These are phyloP conservation scores for Schlechtendalia chinensis DNA, from an alignment of 1,140 invertebrate genomes.

Conservation along the genomic window DNA sequence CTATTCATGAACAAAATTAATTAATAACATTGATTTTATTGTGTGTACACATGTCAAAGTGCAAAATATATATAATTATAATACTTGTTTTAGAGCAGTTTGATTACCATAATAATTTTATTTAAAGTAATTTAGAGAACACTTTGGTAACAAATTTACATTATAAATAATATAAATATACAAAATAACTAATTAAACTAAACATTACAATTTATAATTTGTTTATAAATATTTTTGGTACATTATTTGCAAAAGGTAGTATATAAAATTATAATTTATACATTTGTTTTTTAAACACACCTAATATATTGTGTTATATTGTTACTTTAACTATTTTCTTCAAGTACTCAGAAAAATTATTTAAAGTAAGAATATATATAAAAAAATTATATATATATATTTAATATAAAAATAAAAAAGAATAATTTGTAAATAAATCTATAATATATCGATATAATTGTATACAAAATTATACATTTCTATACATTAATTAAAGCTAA, in stretches of 20 bases:
- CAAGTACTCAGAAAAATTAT: background rate
- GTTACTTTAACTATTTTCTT: background rate
- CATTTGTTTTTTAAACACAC: background rate
- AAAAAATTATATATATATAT: background rate
- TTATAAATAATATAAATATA: too few species aligned
- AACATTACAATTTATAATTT: too few species aligned
- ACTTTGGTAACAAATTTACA: too few species aligned
- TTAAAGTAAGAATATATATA: background rate
- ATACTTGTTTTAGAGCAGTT: too few species aligned
- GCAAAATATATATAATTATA: too few species aligned
- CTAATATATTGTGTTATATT: background rate
- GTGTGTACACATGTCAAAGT: too few species aligned
- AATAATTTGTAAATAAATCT: background rate
- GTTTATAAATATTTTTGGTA: too few species aligned
- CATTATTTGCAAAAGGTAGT: background rate
- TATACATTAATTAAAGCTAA: constrained; percentile 14
- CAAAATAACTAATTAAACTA: too few species aligned
- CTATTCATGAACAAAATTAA: too few species aligned
- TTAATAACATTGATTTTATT: too few species aligned
- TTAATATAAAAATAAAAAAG: constrained; percentile 19
- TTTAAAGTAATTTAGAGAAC: too few species aligned
- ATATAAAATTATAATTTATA: background rate
- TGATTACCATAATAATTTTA: too few species aligned
- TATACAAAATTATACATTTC: constrained; percentile 38
- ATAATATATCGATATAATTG: constrained; percentile 3